Evolutionary conservation across 2,888 invertebrate species (phyloP).

Genomic region (Rhorus exstirpatorius): DNA sequence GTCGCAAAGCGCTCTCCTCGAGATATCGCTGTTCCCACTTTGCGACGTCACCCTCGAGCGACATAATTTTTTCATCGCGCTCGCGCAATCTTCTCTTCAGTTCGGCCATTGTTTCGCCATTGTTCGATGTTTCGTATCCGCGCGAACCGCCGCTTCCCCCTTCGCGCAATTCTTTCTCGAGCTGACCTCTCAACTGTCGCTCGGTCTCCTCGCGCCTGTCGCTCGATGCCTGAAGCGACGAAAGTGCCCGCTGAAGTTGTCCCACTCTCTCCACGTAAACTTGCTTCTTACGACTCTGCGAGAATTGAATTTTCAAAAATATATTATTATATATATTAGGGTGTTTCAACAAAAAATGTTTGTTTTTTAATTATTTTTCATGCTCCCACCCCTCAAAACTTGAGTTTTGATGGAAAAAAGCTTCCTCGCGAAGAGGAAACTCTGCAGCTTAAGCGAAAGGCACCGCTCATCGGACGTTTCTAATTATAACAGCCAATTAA

Average conservation of each 20-base stretch:
- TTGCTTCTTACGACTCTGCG: conserved; percentile 93
- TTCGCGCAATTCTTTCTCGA: conserved; percentile 93
- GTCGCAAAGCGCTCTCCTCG: conserved; percentile 93
- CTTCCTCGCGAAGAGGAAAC: no score
- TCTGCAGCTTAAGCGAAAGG: no score
- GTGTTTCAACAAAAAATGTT: no score
- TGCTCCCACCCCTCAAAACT: no score
- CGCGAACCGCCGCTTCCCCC: conserved; percentile 81
- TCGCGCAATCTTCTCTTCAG: conserved; percentile 90
- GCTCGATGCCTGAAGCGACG: conserved; percentile 93
- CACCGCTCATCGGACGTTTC: no score
- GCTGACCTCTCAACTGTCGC: conserved; percentile 93
- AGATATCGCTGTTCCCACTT: conserved; percentile 95
- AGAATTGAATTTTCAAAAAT: no score
- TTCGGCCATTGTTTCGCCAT: conserved; percentile 88
- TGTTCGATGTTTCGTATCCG: conserved; percentile 84
- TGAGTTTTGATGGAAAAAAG: no score
- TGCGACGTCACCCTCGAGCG: conserved; percentile 92
- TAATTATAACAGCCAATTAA: no score
- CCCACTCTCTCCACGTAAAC: conserved; percentile 94
- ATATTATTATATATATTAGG: no score
- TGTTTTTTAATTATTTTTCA: no score
- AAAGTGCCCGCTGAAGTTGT: conserved; percentile 93
- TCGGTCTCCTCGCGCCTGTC: conserved; percentile 95
- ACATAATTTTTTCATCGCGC: conserved; percentile 91